phyloP scores from a whole-genome alignment of 2,888 invertebrate species.

The Coelinius sp. region DNA sequence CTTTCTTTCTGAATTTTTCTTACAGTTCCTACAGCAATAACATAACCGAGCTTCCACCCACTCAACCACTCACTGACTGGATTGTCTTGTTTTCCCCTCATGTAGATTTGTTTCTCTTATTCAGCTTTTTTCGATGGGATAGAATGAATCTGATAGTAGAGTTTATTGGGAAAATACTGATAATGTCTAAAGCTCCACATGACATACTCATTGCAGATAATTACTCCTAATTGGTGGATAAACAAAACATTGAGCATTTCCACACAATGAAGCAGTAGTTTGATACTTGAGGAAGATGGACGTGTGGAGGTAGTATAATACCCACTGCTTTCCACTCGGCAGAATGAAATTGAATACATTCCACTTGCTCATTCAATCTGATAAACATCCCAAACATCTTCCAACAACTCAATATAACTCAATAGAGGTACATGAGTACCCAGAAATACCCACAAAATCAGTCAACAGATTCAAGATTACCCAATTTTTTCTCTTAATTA shows the following conservation, averaged over 20 bases:
- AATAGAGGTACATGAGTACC: neutral
- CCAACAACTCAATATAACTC: no score
- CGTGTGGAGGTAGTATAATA: neutral
- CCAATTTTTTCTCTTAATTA: no score
- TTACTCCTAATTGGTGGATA: neutral
- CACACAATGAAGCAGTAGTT: neutral
- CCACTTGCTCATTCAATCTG: neutral
- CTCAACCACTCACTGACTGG: neutral
- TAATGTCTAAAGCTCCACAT: no score
- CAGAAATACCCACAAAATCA: neutral
- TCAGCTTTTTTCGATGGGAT: neutral
- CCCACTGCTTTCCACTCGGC: neutral
- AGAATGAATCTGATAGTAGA: neutral
- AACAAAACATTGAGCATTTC: neutral
- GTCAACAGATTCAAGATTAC: neutral
- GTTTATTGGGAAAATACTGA: no score
- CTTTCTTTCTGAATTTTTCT: slow-evolving; percentile 22
- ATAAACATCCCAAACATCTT: neutral
- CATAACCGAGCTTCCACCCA: neutral
- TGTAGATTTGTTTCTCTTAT: neutral
- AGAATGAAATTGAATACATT: neutral
- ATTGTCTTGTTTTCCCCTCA: neutral
- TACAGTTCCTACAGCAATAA: slow-evolving; percentile 2
- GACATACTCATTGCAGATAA: neutral
- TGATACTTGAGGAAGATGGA: neutral